Conservation (phyloP, 2,113 vertebrate genomes). For the Thomomys bottae region DNA sequence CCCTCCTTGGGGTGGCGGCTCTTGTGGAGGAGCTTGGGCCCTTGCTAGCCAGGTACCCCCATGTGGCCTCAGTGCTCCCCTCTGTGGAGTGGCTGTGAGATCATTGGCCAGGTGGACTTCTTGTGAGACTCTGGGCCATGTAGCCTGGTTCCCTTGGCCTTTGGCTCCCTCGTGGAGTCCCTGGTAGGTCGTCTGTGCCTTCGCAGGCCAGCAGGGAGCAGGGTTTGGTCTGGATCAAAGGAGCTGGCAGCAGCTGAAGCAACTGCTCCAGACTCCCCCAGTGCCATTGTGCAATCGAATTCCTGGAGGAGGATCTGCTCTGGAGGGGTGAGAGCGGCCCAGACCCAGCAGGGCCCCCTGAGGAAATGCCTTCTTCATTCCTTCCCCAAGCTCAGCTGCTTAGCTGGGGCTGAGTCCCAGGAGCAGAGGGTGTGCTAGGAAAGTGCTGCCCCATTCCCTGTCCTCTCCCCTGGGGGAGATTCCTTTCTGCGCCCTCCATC, state of each 20-base stretch:
- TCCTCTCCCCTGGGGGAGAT: conserved; percentile 24
- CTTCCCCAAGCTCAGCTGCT: rapidly evolving
- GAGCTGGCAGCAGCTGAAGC: background rate
- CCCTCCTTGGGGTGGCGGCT: too few relatives aligned
- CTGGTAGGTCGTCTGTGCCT: background rate
- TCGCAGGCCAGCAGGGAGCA: background rate
- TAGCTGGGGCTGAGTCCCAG: background rate
- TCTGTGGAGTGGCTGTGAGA: background rate
- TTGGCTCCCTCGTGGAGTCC: background rate
- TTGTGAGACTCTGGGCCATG: rapidly evolving
- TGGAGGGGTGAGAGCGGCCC: background rate
- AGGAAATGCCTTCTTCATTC: background rate
- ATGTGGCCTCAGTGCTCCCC: rapidly evolving
- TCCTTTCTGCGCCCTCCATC: background rate
- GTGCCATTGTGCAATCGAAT: rapidly evolving
- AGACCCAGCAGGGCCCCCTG: background rate
- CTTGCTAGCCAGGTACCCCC: too few relatives aligned
- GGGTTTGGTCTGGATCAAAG: background rate
- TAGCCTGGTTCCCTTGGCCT: rapidly evolving
- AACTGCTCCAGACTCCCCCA: background rate
- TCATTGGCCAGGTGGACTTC: too few relatives aligned
- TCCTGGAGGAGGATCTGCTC: background rate
- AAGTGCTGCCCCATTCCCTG: conserved; percentile 34
- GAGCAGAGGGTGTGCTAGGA: background rate
- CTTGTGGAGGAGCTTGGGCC: too few relatives aligned